Conservation (phyloP, 2,888 invertebrate genomes). For the Lasioglossum villosulum region DNA sequence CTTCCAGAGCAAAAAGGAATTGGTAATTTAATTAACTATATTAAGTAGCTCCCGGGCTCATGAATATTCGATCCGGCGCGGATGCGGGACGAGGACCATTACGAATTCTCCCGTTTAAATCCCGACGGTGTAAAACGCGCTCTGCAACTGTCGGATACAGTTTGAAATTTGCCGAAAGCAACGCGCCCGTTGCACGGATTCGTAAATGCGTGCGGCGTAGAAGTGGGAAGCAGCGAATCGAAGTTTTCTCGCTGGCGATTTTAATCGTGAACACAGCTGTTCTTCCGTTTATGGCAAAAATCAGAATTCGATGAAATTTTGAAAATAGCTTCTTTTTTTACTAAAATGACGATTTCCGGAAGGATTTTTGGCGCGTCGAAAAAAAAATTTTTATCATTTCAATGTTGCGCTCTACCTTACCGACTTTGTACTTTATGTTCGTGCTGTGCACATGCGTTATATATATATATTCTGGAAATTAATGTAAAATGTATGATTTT, state of each 20-base stretch:
- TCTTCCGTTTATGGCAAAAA: no score
- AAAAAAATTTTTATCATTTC: no score
- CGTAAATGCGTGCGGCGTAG: not conserved
- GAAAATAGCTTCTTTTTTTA: no score
- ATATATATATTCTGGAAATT: no score
- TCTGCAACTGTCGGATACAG: not conserved
- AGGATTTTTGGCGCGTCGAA: no score
- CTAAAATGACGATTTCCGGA: no score
- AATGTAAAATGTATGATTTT: no score
- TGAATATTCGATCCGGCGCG: constrained; percentile 8
- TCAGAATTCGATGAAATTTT: no score
- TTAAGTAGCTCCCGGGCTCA: constrained; percentile 7
- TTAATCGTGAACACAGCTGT: not conserved
- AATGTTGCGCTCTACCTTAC: no score
- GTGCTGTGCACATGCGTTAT: no score
- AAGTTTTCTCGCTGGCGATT: not conserved
- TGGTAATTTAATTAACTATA: constrained; percentile 9
- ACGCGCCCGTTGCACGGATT: not conserved
- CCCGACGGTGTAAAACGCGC: not conserved
- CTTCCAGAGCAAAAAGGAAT: not conserved
- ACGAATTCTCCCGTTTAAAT: constrained; percentile 4
- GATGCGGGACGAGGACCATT: not conserved
- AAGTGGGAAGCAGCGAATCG: no score
- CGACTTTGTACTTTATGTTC: no score
- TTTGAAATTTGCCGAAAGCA: not conserved